Evolutionary conservation across 2,888 invertebrate species (phyloP).

Genomic region (Iselma pallidipennis): DNA sequence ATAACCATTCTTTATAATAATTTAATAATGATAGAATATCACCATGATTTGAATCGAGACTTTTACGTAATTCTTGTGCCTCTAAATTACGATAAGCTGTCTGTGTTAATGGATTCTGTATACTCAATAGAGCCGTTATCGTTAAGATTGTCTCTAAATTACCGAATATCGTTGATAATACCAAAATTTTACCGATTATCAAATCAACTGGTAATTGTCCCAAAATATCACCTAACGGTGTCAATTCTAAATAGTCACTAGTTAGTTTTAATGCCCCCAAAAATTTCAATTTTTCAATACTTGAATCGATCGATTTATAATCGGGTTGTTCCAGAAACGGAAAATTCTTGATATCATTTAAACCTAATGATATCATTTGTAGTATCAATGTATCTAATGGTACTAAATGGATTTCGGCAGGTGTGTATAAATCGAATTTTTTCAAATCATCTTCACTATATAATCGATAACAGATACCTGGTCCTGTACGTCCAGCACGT

Average conservation of each 20-base stretch:
- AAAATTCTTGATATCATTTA: slow-evolving; percentile 88
- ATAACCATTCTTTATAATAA: slow-evolving; percentile 87
- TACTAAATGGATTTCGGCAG: slow-evolving; percentile 92
- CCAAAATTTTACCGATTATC: slow-evolving; percentile 92
- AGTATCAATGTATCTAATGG: slow-evolving; percentile 90
- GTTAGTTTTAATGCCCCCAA: slow-evolving; percentile 79
- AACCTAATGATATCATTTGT: slow-evolving; percentile 92
- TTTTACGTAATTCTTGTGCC: slow-evolving; percentile 76
- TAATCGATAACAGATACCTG: slow-evolving; percentile 91
- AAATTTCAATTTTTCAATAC: slow-evolving; percentile 80
- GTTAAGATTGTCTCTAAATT: slow-evolving; percentile 88
- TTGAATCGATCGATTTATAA: slow-evolving; percentile 80
- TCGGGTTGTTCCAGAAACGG: slow-evolving; percentile 96
- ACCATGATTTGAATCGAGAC: slow-evolving; percentile 91
- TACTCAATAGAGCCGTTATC: slow-evolving; percentile 87
- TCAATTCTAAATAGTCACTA: slow-evolving; percentile 68
- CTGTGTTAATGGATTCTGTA: slow-evolving; percentile 92
- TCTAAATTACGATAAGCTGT: slow-evolving; percentile 84
- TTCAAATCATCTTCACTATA: slow-evolving; percentile 83
- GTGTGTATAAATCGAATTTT: slow-evolving; percentile 80
- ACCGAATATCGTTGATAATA: slow-evolving; percentile 87
- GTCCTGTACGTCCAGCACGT: slow-evolving; percentile 91
- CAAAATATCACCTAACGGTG: slow-evolving; percentile 83
- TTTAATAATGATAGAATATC: slow-evolving; percentile 91
- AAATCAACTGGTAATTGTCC: slow-evolving; percentile 94